Evolutionary conservation across 2,113 vertebrate species (phyloP).

Genomic region (Alligator sinensis): DNA sequence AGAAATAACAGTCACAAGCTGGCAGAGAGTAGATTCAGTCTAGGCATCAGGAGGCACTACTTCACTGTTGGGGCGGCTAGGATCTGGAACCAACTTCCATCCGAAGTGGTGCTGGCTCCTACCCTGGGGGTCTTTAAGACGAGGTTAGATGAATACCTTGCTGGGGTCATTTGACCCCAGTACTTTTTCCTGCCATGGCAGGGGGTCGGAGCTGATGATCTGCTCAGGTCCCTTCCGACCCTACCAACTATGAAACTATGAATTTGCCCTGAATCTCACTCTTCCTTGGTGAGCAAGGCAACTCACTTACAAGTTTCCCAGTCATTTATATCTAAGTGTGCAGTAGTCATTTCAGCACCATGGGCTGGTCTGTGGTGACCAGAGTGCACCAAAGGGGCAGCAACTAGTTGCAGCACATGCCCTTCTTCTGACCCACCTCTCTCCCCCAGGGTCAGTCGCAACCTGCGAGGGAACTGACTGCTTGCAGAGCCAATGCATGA

Average conservation of each 20-base stretch:
- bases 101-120: too few species aligned
- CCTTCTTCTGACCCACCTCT: not conserved
- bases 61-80: too few species aligned
- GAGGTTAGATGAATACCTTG: too few species aligned
- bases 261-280: conserved; percentile 23
- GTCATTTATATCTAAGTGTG: not conserved
- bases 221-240: not conserved
- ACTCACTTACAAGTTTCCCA: conserved; percentile 37
- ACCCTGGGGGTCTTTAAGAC: too few species aligned
- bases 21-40: too few species aligned
- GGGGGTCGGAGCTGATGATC: too few species aligned
- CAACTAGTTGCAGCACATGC: not conserved
- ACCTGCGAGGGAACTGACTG: not conserved
- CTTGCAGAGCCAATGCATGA: not conserved
- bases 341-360: conserved; percentile 20
- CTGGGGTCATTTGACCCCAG: too few species aligned
- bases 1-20: too few species aligned
- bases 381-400: not conserved
- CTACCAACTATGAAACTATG: conserved; percentile 50
- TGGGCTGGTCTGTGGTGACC: conserved; percentile 36
- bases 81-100: too few species aligned
- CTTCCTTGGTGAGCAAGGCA: conserved; percentile 16
- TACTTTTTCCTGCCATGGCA: too few species aligned
- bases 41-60: too few species aligned
- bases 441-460: not conserved